Evolutionary conservation across 2,113 vertebrate species (phyloP).

Genomic region (Cichladusa arquata): DNA sequence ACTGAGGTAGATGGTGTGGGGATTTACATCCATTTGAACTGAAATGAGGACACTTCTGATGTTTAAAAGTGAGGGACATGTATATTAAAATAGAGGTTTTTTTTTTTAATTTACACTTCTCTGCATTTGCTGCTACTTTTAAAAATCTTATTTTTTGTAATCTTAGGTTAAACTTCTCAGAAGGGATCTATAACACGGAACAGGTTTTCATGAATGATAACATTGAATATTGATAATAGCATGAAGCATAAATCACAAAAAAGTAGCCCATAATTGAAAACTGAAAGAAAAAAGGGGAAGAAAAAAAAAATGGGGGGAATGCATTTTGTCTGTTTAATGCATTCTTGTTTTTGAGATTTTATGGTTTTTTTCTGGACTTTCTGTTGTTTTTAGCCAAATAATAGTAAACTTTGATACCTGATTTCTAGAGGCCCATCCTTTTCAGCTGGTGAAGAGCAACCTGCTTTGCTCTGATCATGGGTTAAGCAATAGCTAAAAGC

Average conservation of each 20-base stretch:
- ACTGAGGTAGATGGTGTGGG: neutral
- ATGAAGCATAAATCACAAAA: neutral
- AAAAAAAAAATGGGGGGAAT: too few species aligned
- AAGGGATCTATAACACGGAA: neutral
- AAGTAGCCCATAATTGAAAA: neutral
- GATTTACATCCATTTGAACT: neutral
- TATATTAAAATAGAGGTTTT: neutral
- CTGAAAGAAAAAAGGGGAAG: neutral
- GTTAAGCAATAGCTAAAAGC: neutral
- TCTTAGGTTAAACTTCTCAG: neutral
- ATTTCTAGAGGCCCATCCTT: neutral
- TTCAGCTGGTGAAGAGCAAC: neutral
- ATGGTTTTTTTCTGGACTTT: neutral
- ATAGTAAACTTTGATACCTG: neutral
- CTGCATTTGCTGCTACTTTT: neutral
- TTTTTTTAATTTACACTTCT: neutral
- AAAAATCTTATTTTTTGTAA: neutral
- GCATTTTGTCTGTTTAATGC: neutral
- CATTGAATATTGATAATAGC: neutral
- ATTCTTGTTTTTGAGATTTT: neutral
- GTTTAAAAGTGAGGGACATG: neutral
- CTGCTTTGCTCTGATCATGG: neutral
- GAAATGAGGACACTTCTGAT: neutral
- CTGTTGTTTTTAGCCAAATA: neutral
- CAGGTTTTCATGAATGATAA: neutral